Base-by-base conservation (phyloP, 1,140 invertebrate species). In the Triops cancriformis region DNA sequence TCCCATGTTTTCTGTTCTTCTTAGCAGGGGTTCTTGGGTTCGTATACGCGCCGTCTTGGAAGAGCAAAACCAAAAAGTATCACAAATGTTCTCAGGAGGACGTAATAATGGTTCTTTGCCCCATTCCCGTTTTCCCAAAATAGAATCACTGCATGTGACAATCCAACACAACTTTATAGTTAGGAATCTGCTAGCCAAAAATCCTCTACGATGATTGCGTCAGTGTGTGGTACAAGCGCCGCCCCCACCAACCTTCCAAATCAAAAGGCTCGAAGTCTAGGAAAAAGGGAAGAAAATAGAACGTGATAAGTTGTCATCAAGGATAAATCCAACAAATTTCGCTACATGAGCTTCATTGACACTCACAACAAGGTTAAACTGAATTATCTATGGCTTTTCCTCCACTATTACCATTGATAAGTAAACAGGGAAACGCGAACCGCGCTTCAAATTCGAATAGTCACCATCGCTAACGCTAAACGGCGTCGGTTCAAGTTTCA, bases 161-260 rank as follows among this genome's bases (percentile, higher is more conserved):
- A 37, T 37, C 31, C 31, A 37, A 64, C 51, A 64, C 14, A 64
- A 64, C 51, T 64, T 23, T 23, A n/a, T 64, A n/a, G 14, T 64
- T n/a, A 64, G 51, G 51, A 64, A 64, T 64, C 51, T 64, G 26
- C 75, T 26, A 10, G 75, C 28, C 28, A 51, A 37, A 2, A 37
- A 42, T 37, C n/a, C 37, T 72, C 42, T 73, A 78, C 26, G 72
- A 74, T 18, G 77, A 78, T 43, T 78, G 77, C 26, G 73, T 78
- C 77, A 78, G 77, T 3, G 77, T 93, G 80, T 92, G 91, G 84
- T 91, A 93, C 73, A 94, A 85, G 80, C 93, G 85, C 82, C 93
- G 92, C 72, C 93, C 92, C 93, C 93, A 95, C 92, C 92, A 95
- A 14, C 91, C 90, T 82, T 94, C 93, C 81, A 95, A 85, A 85